These are phyloP conservation scores for Lagocephalus sceleratus DNA, from an alignment of 2,797 vertebrate species.

Conservation along the genomic window DNA sequence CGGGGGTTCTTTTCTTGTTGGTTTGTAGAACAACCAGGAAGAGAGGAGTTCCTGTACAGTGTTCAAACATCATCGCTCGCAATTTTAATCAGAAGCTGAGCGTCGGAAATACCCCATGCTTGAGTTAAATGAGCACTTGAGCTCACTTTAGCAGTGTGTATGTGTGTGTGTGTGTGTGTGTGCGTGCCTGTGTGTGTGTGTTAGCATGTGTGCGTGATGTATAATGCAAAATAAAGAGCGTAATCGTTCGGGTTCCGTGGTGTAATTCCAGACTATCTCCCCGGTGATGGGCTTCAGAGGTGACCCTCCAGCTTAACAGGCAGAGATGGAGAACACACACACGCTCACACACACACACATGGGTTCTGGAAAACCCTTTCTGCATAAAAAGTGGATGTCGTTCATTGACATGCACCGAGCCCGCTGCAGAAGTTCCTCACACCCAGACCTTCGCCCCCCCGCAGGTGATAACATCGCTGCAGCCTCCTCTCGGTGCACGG, in stretches of 20 bases:
- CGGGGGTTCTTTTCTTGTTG: conserved; percentile 21
- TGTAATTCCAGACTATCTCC: conserved; percentile 40
- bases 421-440: conserved; percentile 49
- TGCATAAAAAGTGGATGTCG: conserved; percentile 67
- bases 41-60: conserved; percentile 38
- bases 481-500: neutral
- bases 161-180: conserved; percentile 1
- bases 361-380: conserved; percentile 38
- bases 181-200: neutral
- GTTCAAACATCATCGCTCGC: conserved; percentile 40
- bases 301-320: conserved; percentile 68
- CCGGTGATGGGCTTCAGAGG: conserved; percentile 45
- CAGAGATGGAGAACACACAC: conserved; percentile 54
- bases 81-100: conserved; percentile 33
- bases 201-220: neutral
- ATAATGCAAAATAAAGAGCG: neutral
- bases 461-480: conserved; percentile 42
- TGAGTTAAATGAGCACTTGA: conserved; percentile 1
- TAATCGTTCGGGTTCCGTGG: neutral
- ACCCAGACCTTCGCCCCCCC: conserved; percentile 50
- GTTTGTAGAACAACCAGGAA: conserved; percentile 52
- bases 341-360: conserved; percentile 10
- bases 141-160: conserved; percentile 3
- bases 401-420: conserved; percentile 65
- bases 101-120: conserved; percentile 3